Percentiles rank a stretch among this genome's conserved stretches.
Conservation (phyloP, 1,140 invertebrate species). For the Hyles vespertilio region DNA sequence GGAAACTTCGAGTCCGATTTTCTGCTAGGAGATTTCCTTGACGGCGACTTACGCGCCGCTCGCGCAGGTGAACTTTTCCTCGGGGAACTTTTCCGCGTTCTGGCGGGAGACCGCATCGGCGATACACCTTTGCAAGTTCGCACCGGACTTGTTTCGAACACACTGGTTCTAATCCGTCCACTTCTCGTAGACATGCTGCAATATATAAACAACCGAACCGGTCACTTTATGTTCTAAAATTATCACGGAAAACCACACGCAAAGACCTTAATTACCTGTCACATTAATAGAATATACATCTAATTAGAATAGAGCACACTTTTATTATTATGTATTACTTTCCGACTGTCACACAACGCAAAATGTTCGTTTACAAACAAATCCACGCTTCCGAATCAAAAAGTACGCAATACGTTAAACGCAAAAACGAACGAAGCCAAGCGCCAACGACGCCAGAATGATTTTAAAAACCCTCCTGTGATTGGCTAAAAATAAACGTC, state of each 20-base stretch:
- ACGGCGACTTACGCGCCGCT: background rate
- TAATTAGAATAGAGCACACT: conserved; percentile 6
- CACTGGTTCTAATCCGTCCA: conserved; percentile 47
- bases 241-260: conserved; percentile 41
- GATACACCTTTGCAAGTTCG: conserved; percentile 55
- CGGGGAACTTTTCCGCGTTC: conserved; percentile 54
- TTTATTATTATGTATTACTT: conserved; percentile 9
- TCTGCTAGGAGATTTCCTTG: conserved; percentile 18
- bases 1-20: conserved; percentile 15
- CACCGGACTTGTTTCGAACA: conserved; percentile 47
- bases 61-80: conserved; percentile 26
- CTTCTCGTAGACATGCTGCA: conserved; percentile 65
- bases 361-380: conserved; percentile 13
- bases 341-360: conserved; percentile 4
- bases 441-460: conserved; percentile 53
- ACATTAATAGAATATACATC: conserved; percentile 20
- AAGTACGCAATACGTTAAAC: conserved; percentile 14
- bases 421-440: conserved; percentile 40
- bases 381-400: conserved; percentile 14
- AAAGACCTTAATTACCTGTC: conserved; percentile 30
- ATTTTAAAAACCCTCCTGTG: conserved; percentile 51
- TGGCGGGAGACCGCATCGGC: conserved; percentile 61
- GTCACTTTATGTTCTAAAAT: conserved; percentile 47
- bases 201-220: conserved; percentile 24
- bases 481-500: conserved; percentile 54